Conservation (phyloP, 1,140 invertebrate genomes). For the Eupeodes corollae region DNA sequence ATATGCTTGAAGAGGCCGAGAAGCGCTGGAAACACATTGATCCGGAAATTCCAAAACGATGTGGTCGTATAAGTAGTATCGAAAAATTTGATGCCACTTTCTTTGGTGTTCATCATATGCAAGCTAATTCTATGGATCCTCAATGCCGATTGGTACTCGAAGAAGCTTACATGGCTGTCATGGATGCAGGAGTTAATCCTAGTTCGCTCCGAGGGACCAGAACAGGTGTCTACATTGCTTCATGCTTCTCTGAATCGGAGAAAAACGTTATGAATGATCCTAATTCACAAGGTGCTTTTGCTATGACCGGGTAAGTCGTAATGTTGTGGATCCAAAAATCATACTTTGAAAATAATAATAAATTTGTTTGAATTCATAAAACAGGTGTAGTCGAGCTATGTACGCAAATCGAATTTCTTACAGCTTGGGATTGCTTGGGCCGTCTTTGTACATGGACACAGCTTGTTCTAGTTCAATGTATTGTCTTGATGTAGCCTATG, state of each 20-base stretch:
- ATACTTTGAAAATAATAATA: conserved; percentile 35
- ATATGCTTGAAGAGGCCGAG: conserved; percentile 4
- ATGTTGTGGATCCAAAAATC: conserved; percentile 20
- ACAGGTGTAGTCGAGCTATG: conserved; percentile 69
- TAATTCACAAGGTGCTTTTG: conserved; percentile 70
- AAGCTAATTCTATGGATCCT: conserved; percentile 37
- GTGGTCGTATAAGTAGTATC: conserved; percentile 69
- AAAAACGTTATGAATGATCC: conserved; percentile 45
- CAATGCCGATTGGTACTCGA: conserved; percentile 35
- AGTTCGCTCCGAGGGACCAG: conserved; percentile 46
- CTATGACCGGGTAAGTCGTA: conserved; percentile 54
- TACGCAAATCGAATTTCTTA: conserved; percentile 75
- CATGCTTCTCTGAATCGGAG: conserved; percentile 57
- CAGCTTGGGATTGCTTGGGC: conserved; percentile 51
- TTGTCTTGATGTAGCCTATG: conserved; percentile 37
- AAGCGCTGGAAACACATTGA: neutral
- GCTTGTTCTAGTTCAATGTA: conserved; percentile 39
- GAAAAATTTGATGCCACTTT: conserved; percentile 73
- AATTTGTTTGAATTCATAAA: conserved; percentile 35
- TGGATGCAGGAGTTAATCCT: conserved; percentile 7
- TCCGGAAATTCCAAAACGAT: conserved; percentile 39
- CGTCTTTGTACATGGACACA: conserved; percentile 47
- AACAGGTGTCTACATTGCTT: conserved; percentile 62
- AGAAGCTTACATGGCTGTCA: conserved; percentile 23
- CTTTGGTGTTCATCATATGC: conserved; percentile 58